Evolutionary conservation across 2,113 vertebrate genomes (phyloP).

Genomic region (Vulpes lagopus): DNA sequence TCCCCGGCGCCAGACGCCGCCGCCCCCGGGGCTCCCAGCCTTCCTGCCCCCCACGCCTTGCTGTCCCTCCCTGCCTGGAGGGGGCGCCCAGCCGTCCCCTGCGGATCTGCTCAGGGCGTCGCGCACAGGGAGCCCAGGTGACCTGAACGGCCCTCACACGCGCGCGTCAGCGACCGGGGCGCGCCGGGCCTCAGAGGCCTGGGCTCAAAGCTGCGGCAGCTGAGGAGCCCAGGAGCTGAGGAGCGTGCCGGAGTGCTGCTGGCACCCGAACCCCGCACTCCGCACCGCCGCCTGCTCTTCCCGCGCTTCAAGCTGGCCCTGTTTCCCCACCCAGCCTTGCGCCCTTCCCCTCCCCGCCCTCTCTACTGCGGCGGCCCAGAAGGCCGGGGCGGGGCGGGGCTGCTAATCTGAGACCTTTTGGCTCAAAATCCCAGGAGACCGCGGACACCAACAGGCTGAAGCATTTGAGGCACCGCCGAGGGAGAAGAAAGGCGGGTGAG

Average conservation of each 20-base stretch:
- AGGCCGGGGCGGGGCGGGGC: slow-evolving; percentile 48
- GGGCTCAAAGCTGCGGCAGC: neutral
- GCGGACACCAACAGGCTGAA: neutral
- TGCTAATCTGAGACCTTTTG: slow-evolving; percentile 23
- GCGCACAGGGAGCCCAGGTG: no score
- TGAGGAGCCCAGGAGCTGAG: neutral
- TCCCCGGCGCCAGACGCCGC: neutral
- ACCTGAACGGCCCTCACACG: no score
- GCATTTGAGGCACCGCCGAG: neutral
- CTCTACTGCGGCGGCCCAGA: slow-evolving; percentile 61
- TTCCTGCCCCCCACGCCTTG: neutral
- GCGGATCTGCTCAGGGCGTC: neutral
- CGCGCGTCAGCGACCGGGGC: no score
- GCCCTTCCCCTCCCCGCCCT: slow-evolving; percentile 7
- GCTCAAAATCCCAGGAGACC: slow-evolving; percentile 26
- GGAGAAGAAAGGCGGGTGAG: neutral
- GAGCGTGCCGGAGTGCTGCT: neutral
- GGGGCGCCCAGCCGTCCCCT: neutral
- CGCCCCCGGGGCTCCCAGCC: neutral
- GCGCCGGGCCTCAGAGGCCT: neutral
- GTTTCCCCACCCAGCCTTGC: slow-evolving; percentile 35
- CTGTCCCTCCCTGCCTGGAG: slow-evolving; percentile 1
- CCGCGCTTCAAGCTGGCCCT: slow-evolving; percentile 23
- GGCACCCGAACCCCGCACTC: neutral
- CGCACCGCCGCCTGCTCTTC: slow-evolving; percentile 32